phyloP scores from a whole-genome alignment of 23 tunicate species.

The Trididemnum clinides region DNA sequence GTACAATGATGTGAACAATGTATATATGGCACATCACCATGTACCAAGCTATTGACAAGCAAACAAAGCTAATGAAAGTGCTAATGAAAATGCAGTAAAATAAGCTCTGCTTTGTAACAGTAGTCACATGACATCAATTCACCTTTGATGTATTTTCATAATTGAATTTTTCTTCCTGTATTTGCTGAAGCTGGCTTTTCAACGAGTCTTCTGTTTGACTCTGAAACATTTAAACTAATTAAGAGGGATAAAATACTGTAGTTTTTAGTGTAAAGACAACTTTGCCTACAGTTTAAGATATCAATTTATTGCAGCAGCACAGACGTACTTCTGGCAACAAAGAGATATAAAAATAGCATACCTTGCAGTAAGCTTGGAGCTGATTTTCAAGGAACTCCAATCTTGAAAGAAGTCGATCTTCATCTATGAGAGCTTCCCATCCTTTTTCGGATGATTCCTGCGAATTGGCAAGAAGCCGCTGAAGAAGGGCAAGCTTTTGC shows the following conservation, averaged over 20 bases:
- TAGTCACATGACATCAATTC: too few species aligned
- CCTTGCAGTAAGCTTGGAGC: conserved; percentile 77
- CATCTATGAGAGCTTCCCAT: conserved; percentile 94
- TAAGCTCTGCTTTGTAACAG: not conserved
- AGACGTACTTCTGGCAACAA: too few species aligned
- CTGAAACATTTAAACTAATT: conserved; percentile 29
- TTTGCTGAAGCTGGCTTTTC: conserved; percentile 68
- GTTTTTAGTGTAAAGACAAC: too few species aligned
- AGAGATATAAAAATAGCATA: conserved; percentile 20
- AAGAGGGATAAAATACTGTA: not conserved
- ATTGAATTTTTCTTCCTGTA: conserved; percentile 91
- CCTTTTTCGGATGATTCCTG: conserved; percentile 94
- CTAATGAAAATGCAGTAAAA: not conserved
- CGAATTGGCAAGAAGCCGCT: conserved; percentile 57
- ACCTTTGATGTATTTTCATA: conserved; percentile 97
- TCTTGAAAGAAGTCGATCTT: conserved; percentile 78
- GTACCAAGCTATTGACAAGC: not conserved
- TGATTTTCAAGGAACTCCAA: conserved; percentile 93
- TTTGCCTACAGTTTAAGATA: too few species aligned
- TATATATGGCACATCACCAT: too few species aligned
- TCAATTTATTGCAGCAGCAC: too few species aligned
- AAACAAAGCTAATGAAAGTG: not conserved
- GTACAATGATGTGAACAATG: too few species aligned
- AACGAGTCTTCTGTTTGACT: conserved; percentile 63
- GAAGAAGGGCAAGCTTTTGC: conserved; percentile 92